Base-by-base conservation (phyloP, 2,888 invertebrate genomes). In the Eubasilissa splendida region DNA sequence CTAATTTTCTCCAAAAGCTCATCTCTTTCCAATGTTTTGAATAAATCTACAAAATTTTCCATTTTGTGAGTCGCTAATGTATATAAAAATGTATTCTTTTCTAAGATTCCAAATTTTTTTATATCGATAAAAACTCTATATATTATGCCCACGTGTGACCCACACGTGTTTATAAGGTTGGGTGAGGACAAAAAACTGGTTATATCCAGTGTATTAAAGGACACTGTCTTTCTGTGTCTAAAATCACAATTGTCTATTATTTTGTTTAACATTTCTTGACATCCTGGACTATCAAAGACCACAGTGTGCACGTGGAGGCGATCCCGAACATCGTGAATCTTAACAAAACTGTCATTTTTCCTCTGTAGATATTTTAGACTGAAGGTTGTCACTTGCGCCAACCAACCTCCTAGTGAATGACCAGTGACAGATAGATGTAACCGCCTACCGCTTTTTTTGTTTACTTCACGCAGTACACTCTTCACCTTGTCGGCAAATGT, bases 261-360 rank as follows among this genome's bases (percentile, higher is more conserved):
- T 3, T 14, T 7, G 0, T 10, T 7, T 8, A 60, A 22, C 9
- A 31, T 60, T 3, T 22, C 7, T 31, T 7, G 3, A 11, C 14
- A 9, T 7, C 60, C 60, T 22, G 31, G 31, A 10, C 14, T 31
- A 9, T 60, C 60, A 2, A 60, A 60, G 4, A 11, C 8, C n/a
- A 59, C 14, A 3, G 59, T 59, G n/a, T 59, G 59, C n/a, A 22
- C 59, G 59, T 59, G 59, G 59, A 59, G 59, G n/a, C 59, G 14
- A 9, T 59, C 59, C 3, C 59, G 4, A 5, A n/a, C 4, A n/a
- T 42, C 42, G 52, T 8, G 14, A 42, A 50, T 68, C n/a, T 42
- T 68, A 14, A 31, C 11, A n/a, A 68, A 68, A 10, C 0, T 42
- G 9, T 14, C n/a, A 42, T 12, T n/a, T 68, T 68, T 66, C 50